These are phyloP conservation scores for Varanus komodoensis DNA, from an alignment of 2,113 vertebrate genomes.

Conservation along the genomic window DNA sequence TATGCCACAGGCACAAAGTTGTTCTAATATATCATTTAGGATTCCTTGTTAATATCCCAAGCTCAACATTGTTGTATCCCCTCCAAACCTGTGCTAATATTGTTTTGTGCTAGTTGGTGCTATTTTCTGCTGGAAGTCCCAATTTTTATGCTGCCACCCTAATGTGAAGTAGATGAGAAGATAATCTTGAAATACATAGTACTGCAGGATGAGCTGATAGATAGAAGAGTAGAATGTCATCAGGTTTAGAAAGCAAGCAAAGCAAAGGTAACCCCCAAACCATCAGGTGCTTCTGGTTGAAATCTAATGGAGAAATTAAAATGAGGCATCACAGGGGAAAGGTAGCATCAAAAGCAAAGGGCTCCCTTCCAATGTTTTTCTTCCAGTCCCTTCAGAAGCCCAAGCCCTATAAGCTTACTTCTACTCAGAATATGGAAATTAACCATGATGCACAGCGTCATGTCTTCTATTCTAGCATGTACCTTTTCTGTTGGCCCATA, in stretches of 20 bases:
- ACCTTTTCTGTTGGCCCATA: neutral
- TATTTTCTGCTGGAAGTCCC: neutral
- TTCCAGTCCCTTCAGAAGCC: neutral
- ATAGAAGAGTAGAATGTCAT: neutral
- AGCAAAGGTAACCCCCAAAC: neutral
- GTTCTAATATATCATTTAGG: neutral
- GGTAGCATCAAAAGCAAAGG: neutral
- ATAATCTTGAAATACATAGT: neutral
- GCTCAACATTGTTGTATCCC: neutral
- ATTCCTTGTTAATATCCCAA: neutral
- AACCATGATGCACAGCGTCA: neutral
- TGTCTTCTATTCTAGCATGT: neutral
- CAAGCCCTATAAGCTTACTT: neutral
- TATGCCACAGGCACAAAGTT: neutral
- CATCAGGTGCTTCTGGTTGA: neutral
- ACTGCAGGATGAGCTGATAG: neutral
- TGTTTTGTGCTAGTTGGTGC: neutral
- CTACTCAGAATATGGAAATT: neutral
- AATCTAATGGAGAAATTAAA: neutral
- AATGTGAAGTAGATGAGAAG: neutral
- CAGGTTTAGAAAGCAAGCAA: neutral
- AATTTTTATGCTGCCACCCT: neutral
- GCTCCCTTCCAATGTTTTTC: neutral
- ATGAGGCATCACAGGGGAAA: neutral
- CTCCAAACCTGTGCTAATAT: neutral